phyloP scores from a whole-genome alignment of 2,113 vertebrate species.

The Muntiacus reevesi region DNA sequence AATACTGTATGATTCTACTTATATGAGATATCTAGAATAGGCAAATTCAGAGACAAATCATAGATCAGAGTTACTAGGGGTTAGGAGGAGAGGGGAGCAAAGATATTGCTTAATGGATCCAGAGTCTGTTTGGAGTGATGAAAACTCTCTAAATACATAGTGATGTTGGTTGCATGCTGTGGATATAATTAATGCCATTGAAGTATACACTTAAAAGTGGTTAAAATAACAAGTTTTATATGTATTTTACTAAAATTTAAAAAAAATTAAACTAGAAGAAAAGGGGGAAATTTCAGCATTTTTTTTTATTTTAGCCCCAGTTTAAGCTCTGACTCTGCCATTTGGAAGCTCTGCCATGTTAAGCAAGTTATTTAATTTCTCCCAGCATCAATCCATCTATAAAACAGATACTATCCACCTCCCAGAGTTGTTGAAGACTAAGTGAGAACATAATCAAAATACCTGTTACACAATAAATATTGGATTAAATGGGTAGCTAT shows the following conservation, averaged over 20 bases:
- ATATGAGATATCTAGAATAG: not conserved
- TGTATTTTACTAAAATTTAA: not conserved
- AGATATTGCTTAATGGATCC: not conserved
- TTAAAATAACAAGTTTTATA: not conserved
- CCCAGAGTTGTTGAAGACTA: not conserved
- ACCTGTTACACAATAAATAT: constrained; percentile 50
- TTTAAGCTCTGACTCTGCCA: not conserved
- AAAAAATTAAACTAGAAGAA: not conserved
- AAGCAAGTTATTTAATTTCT: constrained; percentile 10
- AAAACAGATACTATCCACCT: constrained; percentile 4
- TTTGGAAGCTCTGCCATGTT: not conserved
- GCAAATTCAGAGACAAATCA: not conserved
- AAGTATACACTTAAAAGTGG: not conserved
- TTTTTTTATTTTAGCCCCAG: not conserved
- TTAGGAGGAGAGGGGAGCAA: not conserved
- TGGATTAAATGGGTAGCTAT: constrained; percentile 11
- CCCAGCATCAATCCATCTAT: not conserved
- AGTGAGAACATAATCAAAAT: constrained; percentile 3
- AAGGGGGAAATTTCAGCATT: not conserved
- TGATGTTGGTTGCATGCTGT: not conserved
- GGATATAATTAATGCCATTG: not conserved
- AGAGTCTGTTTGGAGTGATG: not conserved
- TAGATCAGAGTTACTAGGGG: not conserved
- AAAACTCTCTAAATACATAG: not conserved
- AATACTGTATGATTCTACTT: not conserved